Percentiles rank a stretch among this genome's conserved stretches.
These are phyloP conservation scores for Dolichotis patagonum DNA, from an alignment of 2,113 vertebrate genomes.

Conservation along the genomic window DNA sequence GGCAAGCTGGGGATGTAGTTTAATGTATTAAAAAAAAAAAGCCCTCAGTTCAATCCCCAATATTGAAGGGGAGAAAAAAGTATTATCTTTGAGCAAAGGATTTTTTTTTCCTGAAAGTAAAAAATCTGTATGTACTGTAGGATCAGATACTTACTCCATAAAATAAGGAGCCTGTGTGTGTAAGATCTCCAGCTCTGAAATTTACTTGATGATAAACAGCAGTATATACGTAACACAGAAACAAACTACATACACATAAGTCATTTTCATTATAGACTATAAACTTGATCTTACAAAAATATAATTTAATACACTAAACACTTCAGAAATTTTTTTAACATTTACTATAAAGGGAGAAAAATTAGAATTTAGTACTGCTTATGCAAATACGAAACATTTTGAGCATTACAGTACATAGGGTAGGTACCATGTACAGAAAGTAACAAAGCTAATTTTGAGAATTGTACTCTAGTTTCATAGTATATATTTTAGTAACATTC, in stretches of 20 bases:
- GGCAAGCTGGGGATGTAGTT: background rate
- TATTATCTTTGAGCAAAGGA: background rate
- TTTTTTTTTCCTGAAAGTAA: background rate
- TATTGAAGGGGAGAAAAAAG: background rate
- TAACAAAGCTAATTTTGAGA: background rate
- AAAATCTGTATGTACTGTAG: background rate
- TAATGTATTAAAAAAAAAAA: background rate
- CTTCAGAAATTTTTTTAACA: conserved; percentile 2
- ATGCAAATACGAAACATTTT: conserved; percentile 13
- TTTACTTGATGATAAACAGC: background rate
- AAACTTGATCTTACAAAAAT: conserved; percentile 48
- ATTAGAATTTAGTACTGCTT: conserved; percentile 5
- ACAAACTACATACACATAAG: background rate
- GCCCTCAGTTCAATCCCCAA: background rate
- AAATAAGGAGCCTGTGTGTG: background rate
- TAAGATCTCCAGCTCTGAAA: background rate
- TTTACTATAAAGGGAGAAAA: conserved; percentile 19
- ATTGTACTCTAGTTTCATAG: background rate
- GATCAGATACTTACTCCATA: background rate
- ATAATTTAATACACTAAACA: conserved; percentile 4
- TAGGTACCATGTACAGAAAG: background rate
- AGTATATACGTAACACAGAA: background rate
- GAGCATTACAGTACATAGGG: background rate
- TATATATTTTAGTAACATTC: conserved; percentile 9
- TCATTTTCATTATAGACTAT: background rate